Percentiles rank a stretch among this genome's conserved stretches.
phyloP scores from a whole-genome alignment of 2,113 vertebrate species.

The Sminthopsis crassicaudata region DNA sequence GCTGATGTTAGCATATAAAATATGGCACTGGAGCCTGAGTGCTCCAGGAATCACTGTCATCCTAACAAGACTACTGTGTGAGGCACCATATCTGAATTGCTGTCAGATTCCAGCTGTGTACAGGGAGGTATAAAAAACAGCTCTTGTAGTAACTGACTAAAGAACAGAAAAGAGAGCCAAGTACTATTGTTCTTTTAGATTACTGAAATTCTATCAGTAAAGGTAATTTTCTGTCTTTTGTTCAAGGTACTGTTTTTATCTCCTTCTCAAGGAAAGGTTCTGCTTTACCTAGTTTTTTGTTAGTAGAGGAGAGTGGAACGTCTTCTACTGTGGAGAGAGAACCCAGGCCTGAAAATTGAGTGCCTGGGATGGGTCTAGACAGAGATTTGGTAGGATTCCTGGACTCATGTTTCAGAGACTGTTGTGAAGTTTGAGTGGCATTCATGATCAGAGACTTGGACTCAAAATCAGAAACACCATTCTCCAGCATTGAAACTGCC shows the following conservation, averaged over 20 bases:
- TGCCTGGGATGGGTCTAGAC: conserved; percentile 77
- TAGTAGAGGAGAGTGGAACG: conserved; percentile 80
- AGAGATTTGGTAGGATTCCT: conserved; percentile 84
- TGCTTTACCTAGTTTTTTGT: conserved; percentile 91
- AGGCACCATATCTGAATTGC: conserved; percentile 33
- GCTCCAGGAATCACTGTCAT: background rate
- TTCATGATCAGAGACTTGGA: conserved; percentile 81
- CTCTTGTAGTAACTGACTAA: background rate
- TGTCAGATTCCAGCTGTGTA: conserved; percentile 20
- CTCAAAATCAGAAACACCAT: conserved; percentile 82
- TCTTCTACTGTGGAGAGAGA: conserved; percentile 77
- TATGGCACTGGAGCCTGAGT: conserved; percentile 14
- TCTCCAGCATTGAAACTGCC: conserved; percentile 85
- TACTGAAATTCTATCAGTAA: conserved; percentile 29
- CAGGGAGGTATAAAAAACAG: background rate
- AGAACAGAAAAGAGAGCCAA: conserved; percentile 9
- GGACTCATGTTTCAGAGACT: conserved; percentile 63
- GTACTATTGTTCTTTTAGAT: background rate
- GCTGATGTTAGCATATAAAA: conserved; percentile 30
- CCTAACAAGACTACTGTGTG: background rate
- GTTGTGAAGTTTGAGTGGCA: conserved; percentile 76
- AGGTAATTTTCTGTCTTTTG: conserved; percentile 1
- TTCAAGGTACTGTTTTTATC: conserved; percentile 4
- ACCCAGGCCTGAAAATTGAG: conserved; percentile 77
- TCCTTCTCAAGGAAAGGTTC: background rate